Evolutionary conservation across 2,888 invertebrate genomes (phyloP), one percentile per base, ranked within the genome.

Genomic region (Hydropsyche betteni): DNA sequence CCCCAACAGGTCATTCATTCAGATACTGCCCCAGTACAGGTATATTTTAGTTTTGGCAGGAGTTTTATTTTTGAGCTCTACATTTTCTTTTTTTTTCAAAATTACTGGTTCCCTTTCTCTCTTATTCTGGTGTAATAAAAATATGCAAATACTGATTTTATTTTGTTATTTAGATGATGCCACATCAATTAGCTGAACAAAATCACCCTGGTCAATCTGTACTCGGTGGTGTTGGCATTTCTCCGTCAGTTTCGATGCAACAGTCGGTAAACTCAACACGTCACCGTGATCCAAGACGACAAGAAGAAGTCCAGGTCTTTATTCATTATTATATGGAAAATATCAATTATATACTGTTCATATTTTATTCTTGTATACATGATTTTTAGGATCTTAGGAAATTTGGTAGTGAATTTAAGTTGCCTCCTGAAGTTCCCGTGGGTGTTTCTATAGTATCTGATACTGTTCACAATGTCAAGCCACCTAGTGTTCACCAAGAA

Each of bases 391-490:
- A 94, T 76, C 83, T 95, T 74, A 91, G 94, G 80, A 92, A 93
- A 82, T 96, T 96, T 84, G 90, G 92, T 0, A 89, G 92, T 81
- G 94, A 95, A 80, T 95, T 95, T 84, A 93, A 94, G 84, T 82
- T 95, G 82, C 85, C 87, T 0, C 86, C 88, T 2, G 83, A 82
- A 76, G 77, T 82, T 81, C 75, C 81, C 80, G 76, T 80, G 80
- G n/a, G 79, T 80, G 53, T 80, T 80, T 53, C 80, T 77, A 68
- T 81, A 80, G 53, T 82, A 75, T 72, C 81, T 81, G 51, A 81
- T 80, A 74, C 82, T 82, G 70, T 80, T 80, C 58, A 80, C 16
- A 76, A 75, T 24, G 61, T 72, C 24, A 69, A 75, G 36, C 74
- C 44, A 34, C 73, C 50, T 6, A 68, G 71, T 44, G 55, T 61